phyloP scores from a whole-genome alignment of 2,113 vertebrate species.

The Grammomys surdaster region DNA sequence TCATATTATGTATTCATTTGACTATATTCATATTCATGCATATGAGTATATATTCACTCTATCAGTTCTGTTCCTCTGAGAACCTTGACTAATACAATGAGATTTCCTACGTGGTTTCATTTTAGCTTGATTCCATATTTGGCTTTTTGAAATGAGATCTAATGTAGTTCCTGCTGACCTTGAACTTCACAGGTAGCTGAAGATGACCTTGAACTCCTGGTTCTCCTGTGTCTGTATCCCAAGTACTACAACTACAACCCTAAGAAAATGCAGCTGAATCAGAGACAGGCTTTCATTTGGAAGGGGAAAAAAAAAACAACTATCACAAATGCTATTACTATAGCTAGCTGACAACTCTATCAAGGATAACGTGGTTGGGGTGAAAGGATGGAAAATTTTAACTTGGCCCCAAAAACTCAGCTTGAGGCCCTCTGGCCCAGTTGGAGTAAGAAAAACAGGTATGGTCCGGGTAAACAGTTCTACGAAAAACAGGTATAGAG shows the following conservation, averaged over 20 bases:
- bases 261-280: background rate
- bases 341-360: background rate
- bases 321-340: background rate
- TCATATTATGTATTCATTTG: background rate
- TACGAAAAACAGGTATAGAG: too few species aligned
- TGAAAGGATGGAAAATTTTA: too few species aligned
- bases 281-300: background rate
- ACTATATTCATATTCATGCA: background rate
- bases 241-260: background rate
- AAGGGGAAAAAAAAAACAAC: background rate
- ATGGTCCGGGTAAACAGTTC: too few species aligned
- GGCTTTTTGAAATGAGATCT: background rate
- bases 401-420: too few species aligned
- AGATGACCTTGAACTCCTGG: background rate
- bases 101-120: background rate
- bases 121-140: background rate
- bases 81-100: background rate
- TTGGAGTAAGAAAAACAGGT: too few species aligned
- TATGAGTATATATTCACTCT: background rate
- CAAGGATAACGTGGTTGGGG: background rate
- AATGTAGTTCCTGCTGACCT: background rate
- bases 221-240: background rate
- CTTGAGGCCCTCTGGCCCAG: too few species aligned
- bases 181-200: background rate
- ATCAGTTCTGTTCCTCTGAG: background rate